phyloP scores from a whole-genome alignment of 1,140 invertebrate species.

The Acromyrmex echinatior region DNA sequence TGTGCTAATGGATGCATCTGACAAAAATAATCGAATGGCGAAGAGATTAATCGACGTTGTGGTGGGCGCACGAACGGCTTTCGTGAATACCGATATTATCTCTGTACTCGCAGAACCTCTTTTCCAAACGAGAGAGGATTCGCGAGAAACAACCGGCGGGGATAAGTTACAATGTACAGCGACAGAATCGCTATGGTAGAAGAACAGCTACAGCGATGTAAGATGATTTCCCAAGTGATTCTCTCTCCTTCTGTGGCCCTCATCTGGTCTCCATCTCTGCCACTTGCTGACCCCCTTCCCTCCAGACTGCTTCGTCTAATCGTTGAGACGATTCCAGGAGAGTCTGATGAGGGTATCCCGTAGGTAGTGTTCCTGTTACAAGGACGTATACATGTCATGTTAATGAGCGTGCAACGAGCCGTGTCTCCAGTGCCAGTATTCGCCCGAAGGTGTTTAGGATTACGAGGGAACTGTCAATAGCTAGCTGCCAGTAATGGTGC shows the following conservation, averaged over 20 bases:
- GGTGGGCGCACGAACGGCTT: conserved; percentile 26
- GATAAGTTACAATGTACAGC: conserved; percentile 69
- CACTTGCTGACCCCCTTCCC: not conserved
- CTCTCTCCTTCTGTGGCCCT: conserved; percentile 37
- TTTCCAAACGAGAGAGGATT: conserved; percentile 51
- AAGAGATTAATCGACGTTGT: conserved; percentile 47
- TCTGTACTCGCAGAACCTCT: not conserved
- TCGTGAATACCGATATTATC: conserved; percentile 47
- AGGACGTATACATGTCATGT: conserved; percentile 47
- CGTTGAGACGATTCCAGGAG: conserved; percentile 71
- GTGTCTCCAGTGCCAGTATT: not conserved
- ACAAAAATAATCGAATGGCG: conserved; percentile 44
- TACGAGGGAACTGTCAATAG: conserved; percentile 24
- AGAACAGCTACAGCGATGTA: conserved; percentile 62
- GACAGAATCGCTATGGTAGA: conserved; percentile 11
- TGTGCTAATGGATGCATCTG: conserved; percentile 38
- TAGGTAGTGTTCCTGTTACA: conserved; percentile 34
- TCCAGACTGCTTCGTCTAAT: conserved; percentile 71
- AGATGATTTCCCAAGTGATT: conserved; percentile 83
- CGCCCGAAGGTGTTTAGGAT: conserved; percentile 19
- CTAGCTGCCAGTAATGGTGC: not conserved
- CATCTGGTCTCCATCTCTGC: conserved; percentile 14
- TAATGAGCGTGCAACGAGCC: conserved; percentile 42
- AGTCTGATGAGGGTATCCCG: conserved; percentile 59
- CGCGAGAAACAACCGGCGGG: conserved; percentile 65